Percentiles rank a stretch among this genome's conserved stretches.
Evolutionary conservation across 2,113 vertebrate genomes (phyloP).

Genomic region (Percopsis transmontana): DNA sequence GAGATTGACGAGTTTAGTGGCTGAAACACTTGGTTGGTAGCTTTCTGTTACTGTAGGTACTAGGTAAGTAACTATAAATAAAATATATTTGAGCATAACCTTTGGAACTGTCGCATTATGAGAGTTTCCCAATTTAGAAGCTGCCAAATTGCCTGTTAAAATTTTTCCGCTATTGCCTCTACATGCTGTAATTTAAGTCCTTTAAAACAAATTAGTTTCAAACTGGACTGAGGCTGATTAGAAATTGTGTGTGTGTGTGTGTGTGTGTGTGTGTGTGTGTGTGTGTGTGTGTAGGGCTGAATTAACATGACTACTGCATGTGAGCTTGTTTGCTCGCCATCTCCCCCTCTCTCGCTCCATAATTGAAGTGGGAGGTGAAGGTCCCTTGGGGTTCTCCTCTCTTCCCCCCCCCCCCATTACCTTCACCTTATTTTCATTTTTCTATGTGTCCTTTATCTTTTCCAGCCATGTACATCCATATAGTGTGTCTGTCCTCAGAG

Average conservation of each 20-base stretch:
- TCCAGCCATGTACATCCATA: conserved; percentile 55
- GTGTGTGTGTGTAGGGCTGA: neutral
- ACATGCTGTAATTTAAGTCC: conserved; percentile 9
- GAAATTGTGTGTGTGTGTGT: conserved; percentile 10
- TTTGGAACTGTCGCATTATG: neutral
- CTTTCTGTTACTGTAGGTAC: no score
- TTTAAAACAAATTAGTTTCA: conserved; percentile 2
- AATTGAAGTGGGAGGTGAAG: conserved; percentile 73
- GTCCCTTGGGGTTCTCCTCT: conserved; percentile 57
- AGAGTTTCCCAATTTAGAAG: neutral
- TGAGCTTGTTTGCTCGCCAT: conserved; percentile 1
- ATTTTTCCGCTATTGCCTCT: neutral
- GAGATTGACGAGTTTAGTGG: no score
- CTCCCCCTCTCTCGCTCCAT: conserved; percentile 50
- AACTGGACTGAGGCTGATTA: neutral
- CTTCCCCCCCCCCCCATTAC: conserved; percentile 33
- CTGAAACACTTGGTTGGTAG: no score
- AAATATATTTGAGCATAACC: neutral
- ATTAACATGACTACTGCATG: conserved; percentile 21
- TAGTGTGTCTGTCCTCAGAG: conserved; percentile 28
- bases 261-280: neutral
- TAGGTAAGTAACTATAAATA: no score
- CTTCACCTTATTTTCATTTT: conserved; percentile 66
- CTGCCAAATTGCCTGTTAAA: neutral
- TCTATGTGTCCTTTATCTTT: conserved; percentile 41